Percentiles rank a stretch among this genome's conserved stretches.
These are phyloP conservation scores for Bucorvus abyssinicus DNA, from an alignment of 2,797 vertebrate genomes.

Conservation along the genomic window DNA sequence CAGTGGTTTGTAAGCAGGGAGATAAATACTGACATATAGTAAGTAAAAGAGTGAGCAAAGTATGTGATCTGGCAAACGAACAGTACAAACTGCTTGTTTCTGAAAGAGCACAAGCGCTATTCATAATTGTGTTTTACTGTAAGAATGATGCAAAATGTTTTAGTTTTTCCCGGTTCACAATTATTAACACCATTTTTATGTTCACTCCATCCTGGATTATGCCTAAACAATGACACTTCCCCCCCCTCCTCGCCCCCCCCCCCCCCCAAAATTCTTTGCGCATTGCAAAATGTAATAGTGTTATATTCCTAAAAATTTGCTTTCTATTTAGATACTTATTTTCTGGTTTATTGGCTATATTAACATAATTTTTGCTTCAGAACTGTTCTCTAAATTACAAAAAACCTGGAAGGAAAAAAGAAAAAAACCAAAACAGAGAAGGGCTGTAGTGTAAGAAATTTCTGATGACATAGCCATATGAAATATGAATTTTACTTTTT, in stretches of 20 bases:
- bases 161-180: neutral
- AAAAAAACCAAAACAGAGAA: neutral
- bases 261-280: too few species aligned
- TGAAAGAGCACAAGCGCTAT: neutral
- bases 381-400: neutral
- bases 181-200: neutral
- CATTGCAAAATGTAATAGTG: neutral
- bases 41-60: neutral
- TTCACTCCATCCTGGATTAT: neutral
- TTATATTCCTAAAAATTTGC: neutral
- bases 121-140: neutral
- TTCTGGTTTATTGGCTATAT: neutral
- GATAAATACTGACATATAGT: neutral
- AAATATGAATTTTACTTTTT: neutral
- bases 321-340: neutral
- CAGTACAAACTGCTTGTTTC: neutral
- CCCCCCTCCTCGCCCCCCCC: too few species aligned
- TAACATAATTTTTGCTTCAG: neutral
- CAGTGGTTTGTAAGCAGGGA: neutral
- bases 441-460: neutral
- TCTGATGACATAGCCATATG: neutral
- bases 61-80: fast-evolving
- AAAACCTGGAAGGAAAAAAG: neutral
- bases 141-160: neutral
- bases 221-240: neutral